phyloP scores from a whole-genome alignment of 2,888 invertebrate species.

The Amphiduros pacificus region DNA sequence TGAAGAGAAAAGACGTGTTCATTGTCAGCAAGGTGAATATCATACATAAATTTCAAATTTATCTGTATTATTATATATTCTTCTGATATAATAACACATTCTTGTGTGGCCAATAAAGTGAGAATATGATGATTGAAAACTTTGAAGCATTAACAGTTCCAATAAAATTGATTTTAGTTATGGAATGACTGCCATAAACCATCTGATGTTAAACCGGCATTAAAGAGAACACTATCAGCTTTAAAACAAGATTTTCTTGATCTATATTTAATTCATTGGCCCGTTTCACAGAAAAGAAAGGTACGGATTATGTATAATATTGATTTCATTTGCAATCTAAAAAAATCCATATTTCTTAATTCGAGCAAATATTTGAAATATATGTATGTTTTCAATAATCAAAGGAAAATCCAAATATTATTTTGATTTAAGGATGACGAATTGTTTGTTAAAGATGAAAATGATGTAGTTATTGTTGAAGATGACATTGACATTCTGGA shows the following conservation, averaged over 20 bases:
- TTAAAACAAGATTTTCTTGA: background rate
- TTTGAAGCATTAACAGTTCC: background rate
- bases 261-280: conserved; percentile 7
- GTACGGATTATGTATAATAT: background rate
- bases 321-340: no score
- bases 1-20: conserved; percentile 53
- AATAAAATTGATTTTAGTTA: background rate
- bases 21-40: conserved; percentile 48
- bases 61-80: background rate
- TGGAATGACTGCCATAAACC: conserved; percentile 4
- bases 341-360: no score
- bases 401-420: no score
- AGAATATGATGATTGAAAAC: background rate
- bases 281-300: conserved; percentile 1
- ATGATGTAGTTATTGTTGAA: no score
- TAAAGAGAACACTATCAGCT: conserved; percentile 3
- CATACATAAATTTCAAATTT: background rate
- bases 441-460: no score
- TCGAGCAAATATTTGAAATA: no score
- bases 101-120: no score
- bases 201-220: conserved; percentile 1
- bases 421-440: no score
- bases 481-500: no score
- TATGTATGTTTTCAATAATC: no score
- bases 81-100: background rate